Conservation (phyloP, 2,888 invertebrate species). For the Cosmopolites sordidus region DNA sequence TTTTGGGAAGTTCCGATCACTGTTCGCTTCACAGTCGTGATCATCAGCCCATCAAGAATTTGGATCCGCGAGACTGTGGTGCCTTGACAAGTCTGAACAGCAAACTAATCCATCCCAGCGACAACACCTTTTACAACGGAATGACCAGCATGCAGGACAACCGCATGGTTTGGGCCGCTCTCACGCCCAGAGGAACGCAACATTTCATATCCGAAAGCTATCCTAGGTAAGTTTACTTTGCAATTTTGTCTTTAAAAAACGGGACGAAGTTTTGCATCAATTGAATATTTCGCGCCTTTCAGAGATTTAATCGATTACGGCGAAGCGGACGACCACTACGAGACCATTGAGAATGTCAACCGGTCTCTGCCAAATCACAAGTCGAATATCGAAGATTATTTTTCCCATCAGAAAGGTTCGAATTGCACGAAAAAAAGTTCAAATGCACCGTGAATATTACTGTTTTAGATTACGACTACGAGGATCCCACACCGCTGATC, state of each 20-base stretch:
- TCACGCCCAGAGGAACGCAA: constrained; percentile 76
- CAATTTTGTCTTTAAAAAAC: too few relatives aligned
- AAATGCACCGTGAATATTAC: too few relatives aligned
- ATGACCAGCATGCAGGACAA: constrained; percentile 41
- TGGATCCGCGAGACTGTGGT: constrained; percentile 46
- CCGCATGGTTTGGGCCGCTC: constrained; percentile 67
- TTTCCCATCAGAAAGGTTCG: not conserved
- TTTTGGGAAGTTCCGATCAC: constrained; percentile 56
- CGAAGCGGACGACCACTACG: constrained; percentile 62
- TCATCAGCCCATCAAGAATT: constrained; percentile 43
- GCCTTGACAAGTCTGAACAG: constrained; percentile 49
- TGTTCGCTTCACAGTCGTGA: constrained; percentile 51
- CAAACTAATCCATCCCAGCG: constrained; percentile 44
- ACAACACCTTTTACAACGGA: constrained; percentile 41
- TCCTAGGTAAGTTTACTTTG: constrained; percentile 48
- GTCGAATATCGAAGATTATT: not conserved
- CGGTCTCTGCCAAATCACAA: not conserved
- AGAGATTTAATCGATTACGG: constrained; percentile 48
- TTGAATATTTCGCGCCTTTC: not conserved
- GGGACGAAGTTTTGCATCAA: too few relatives aligned
- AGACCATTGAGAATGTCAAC: constrained; percentile 57
- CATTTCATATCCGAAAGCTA: constrained; percentile 69
- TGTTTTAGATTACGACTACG: constrained; percentile 74
- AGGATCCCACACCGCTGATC: constrained; percentile 71
- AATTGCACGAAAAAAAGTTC: not conserved